Evolutionary conservation across 2,113 vertebrate species (phyloP), one percentile per base, ranked within the genome.

Genomic region (Eublepharis macularius): DNA sequence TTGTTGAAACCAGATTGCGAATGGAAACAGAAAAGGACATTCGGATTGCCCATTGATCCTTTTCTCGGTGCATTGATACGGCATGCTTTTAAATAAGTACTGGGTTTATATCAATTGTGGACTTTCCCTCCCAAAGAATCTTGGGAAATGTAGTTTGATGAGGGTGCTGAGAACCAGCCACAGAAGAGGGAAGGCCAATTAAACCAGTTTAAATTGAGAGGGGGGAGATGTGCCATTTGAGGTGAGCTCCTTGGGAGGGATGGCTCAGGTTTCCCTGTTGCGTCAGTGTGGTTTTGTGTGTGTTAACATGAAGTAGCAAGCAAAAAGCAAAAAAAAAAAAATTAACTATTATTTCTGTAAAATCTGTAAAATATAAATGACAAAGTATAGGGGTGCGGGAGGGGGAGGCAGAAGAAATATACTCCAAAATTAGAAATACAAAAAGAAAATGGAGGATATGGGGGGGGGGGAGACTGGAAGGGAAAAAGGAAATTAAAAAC

Each of bases 341-440:
- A 26, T 82, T 90, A 94, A 92, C 94, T 96, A 95, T 88, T 93
- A 95, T 94, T 63, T 63, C 60, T 94, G 93, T 96, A 96, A 94
- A 94, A 95, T 95, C 89, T 90, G 93, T 94, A 97, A 97, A 96
- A 93, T 94, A 96, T 92, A 95, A 91, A 95, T 89, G 87, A 88
- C 85, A 90, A 94, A 79, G 32, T 7, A n/a, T 63, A 39, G 47
- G 72, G 32, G 51, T 14, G 17, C 2, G 51, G 14, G 6, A 70
- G 26, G 32, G 43, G 9, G 17, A 32, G 87, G 92, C 80, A 88
- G 94, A 88, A 74, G 78, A 89, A 95, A 95, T 88, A 81, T 89
- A 87, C 90, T 93, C 92, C 94, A 87, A 96, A 93, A 87, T 90
- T 92, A 94, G 90, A 94, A 93, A 93, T 92, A 90, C 34, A 29